Conservation (phyloP, 2,113 vertebrate species). For the Solenodon paradoxus region DNA sequence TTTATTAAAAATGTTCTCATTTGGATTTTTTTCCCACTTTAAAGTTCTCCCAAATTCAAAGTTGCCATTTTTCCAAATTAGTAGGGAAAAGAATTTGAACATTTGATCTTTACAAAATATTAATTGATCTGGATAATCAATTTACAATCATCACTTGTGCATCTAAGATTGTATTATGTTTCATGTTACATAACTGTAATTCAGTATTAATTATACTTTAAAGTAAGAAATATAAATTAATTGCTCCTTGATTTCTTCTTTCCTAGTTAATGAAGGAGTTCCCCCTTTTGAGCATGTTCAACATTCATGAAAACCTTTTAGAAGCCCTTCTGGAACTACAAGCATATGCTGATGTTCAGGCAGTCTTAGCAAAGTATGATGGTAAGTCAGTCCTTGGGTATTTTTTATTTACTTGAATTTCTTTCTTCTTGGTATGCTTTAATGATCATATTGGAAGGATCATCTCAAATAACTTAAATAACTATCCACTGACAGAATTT, state of each 20-base stretch:
- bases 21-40: not conserved
- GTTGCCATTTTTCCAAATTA: not conserved
- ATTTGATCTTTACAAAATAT: constrained; percentile 25
- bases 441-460: not conserved
- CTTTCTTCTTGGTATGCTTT: not conserved
- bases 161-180: not conserved
- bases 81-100: not conserved
- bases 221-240: constrained; percentile 47
- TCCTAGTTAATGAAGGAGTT: constrained; percentile 99
- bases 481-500: not conserved
- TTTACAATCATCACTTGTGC: no score
- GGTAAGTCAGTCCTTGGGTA: constrained; percentile 88
- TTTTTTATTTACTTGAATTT: constrained; percentile 27
- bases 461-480: not conserved
- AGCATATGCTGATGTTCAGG: constrained; percentile 97
- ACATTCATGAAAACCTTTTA: constrained; percentile 98
- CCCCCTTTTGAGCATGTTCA: constrained; percentile 99
- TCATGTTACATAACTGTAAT: not conserved
- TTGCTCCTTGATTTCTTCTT: constrained; percentile 70
- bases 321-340: constrained; percentile 97
- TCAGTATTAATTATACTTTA: not conserved
- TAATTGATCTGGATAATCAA: not conserved
- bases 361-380: constrained; percentile 98
- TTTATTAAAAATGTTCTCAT: not conserved
- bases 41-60: constrained; percentile 7